phyloP scores from a whole-genome alignment of 2,797 vertebrate genomes.

The Sebastes paucispinis region DNA sequence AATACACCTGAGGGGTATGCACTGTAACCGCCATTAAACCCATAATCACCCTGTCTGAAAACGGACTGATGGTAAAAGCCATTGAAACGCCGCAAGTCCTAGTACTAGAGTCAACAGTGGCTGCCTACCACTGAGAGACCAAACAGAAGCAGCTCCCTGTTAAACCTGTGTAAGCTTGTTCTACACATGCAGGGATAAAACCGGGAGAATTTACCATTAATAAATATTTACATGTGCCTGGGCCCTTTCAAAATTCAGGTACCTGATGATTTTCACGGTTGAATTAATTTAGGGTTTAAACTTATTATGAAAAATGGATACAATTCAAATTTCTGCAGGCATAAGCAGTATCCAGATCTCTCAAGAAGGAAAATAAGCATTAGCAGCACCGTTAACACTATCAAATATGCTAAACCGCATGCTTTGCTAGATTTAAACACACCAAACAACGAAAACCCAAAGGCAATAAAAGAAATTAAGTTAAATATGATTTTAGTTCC shows the following conservation, averaged over 20 bases:
- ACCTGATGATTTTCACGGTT: neutral
- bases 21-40: neutral
- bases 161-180: neutral
- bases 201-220: neutral
- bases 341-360: neutral
- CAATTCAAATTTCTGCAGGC: neutral
- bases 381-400: neutral
- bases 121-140: neutral
- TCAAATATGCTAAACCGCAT: neutral
- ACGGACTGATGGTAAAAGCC: neutral
- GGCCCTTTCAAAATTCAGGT: neutral
- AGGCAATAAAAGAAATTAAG: neutral
- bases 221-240: neutral
- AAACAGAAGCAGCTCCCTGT: conserved; percentile 5
- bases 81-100: neutral
- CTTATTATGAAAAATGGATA: neutral
- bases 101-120: neutral
- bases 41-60: neutral
- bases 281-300: neutral
- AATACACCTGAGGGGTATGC: neutral
- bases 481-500: neutral
- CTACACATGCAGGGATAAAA: neutral
- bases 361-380: neutral
- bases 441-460: neutral
- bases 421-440: neutral